Conservation (phyloP, 1,140 invertebrate genomes). For the Trichonephila clavata region DNA sequence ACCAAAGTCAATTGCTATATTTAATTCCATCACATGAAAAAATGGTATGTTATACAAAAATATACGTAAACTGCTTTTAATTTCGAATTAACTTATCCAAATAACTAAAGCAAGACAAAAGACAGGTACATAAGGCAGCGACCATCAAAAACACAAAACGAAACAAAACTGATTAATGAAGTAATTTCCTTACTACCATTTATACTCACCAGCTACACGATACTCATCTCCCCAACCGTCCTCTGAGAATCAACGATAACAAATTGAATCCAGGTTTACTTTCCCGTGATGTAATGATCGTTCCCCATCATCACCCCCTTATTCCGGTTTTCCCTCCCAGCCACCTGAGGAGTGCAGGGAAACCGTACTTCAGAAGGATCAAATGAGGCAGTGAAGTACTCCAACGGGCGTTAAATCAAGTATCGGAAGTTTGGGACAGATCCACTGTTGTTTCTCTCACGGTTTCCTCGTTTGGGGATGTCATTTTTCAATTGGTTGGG, state of each 20-base stretch:
- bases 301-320: not conserved
- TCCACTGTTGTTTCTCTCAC: not conserved
- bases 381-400: not conserved
- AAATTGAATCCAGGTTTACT: conserved; percentile 38
- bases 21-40: no score
- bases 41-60: no score
- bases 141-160: not conserved
- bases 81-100: no score
- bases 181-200: not conserved
- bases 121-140: not conserved
- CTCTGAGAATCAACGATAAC: conserved; percentile 17
- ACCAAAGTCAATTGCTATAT: no score
- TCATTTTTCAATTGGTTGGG: not conserved
- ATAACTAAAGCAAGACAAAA: no score
- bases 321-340: not conserved
- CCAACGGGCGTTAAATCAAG: conserved; percentile 20
- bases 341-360: not conserved
- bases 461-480: not conserved
- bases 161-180: conserved; percentile 32
- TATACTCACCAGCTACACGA: not conserved
- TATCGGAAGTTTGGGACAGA: not conserved
- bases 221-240: not conserved
- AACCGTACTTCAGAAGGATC: not conserved
- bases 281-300: conserved; percentile 22
- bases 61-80: no score